Evolutionary conservation across 1,140 invertebrate genomes (phyloP).

Genomic region (Eciton burchellii): DNA sequence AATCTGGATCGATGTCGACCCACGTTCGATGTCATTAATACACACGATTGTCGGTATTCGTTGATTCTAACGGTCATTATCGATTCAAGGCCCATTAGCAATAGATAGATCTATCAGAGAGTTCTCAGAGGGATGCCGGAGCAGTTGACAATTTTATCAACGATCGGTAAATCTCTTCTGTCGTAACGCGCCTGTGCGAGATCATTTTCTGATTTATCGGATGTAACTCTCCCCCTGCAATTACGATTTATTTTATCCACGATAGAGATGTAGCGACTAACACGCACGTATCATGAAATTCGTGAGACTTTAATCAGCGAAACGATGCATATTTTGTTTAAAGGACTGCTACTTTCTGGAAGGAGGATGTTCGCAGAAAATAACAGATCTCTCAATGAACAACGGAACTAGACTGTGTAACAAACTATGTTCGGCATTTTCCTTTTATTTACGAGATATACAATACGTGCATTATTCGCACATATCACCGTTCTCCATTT

Average conservation of each 20-base stretch:
- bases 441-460: slow-evolving; percentile 66
- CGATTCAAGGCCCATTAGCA: no score
- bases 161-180: not conserved
- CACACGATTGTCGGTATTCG: no score
- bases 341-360: not conserved
- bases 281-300: no score
- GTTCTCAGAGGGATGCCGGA: not conserved
- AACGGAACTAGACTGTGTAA: slow-evolving; percentile 15
- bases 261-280: no score
- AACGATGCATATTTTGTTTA: not conserved
- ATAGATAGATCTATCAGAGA: not conserved
- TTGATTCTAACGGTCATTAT: no score
- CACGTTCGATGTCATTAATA: no score
- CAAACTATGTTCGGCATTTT: slow-evolving; percentile 32
- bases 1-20: no score
- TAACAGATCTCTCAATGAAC: not conserved
- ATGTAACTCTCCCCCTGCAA: not conserved
- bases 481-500: slow-evolving; percentile 28
- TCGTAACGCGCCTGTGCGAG: not conserved
- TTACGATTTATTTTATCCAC: not conserved
- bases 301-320: not conserved
- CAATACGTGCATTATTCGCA: slow-evolving; percentile 60
- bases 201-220: slow-evolving; percentile 14
- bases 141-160: not conserved
- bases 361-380: not conserved